Evolutionary conservation across 1,140 invertebrate species (phyloP), one percentile per base, ranked within the genome.

Genomic region (Hormaphis cornu): DNA sequence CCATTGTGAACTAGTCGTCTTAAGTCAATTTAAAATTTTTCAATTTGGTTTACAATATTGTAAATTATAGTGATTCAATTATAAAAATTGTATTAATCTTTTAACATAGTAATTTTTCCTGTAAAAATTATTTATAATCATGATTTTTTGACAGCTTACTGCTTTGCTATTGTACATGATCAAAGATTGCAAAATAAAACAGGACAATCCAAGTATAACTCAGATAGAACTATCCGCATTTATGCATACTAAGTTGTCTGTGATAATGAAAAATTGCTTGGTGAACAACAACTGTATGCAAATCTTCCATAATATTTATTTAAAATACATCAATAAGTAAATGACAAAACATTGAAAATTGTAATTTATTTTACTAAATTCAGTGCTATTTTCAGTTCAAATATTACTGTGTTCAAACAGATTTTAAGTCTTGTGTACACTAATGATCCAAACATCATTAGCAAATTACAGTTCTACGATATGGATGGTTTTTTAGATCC

Each of bases 311-410:
- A 44, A 70, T 56, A 69, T 66, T 37, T 70, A 48, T 66, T 61
- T 52, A 22, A 66, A 66, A 48, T 66, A 50, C 12, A 66, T 66
- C 22, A 66, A 66, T 24, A 66, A 7, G 61, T 66, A 50, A 66
- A 10, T 24, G 1, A 7, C n/a, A 20, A 0, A 3, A 9, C 40
- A n/a, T 20, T 52, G 16, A 6, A 10, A 0, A 24, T 24, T 16
- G 24, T 26, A 0, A 4, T 3, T 26, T 12, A 56, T 22, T 56
- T 3, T 16, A 44, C 44, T 28, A 40, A 35, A 44, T 18, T 4
- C 40, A 35, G 35, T 24, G 4, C 50, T 30, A 5, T 66, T 70
- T 71, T 18, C 28, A 74, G 73, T 73, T 22, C 40, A 16, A 66
- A 66, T 22, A 33, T 66, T n/a, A 37, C 26, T 33, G 44, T 66